These are phyloP conservation scores for Cephus sareptanus DNA, from an alignment of 2,888 invertebrate species.

Conservation along the genomic window DNA sequence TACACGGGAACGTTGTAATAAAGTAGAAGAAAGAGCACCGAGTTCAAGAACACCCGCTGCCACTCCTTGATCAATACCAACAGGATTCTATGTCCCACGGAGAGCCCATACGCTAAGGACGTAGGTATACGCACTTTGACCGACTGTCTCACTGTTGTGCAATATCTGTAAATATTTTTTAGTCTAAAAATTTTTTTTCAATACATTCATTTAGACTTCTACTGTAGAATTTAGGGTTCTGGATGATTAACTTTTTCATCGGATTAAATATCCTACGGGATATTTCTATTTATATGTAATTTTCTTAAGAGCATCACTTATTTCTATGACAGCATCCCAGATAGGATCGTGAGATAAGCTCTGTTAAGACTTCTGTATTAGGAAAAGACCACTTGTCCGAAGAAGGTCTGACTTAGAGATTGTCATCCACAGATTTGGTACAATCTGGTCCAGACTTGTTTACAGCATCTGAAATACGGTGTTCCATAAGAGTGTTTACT, in stretches of 20 bases:
- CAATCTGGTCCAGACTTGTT: background rate
- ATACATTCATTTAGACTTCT: background rate
- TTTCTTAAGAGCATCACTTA: background rate
- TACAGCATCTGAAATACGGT: background rate
- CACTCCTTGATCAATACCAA: conserved; percentile 58
- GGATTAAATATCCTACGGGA: background rate
- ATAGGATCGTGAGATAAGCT: background rate
- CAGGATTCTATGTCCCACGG: conserved; percentile 38
- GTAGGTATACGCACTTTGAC: conserved; percentile 20
- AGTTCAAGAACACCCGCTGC: conserved; percentile 60
- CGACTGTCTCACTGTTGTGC: background rate
- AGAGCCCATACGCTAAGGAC: conserved; percentile 26
- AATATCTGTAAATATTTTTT: background rate
- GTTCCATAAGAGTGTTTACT: background rate
- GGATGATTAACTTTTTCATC: background rate
- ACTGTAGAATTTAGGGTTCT: background rate
- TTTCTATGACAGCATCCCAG: background rate
- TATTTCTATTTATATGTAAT: background rate
- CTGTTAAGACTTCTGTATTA: background rate
- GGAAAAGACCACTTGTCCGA: background rate
- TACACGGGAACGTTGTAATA: conserved; percentile 49
- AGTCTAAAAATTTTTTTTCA: background rate
- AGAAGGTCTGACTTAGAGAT: background rate
- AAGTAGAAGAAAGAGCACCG: conserved; percentile 50
- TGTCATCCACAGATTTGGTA: background rate